Conservation (phyloP, 2,888 invertebrate species). For the Plutella xylostella region DNA sequence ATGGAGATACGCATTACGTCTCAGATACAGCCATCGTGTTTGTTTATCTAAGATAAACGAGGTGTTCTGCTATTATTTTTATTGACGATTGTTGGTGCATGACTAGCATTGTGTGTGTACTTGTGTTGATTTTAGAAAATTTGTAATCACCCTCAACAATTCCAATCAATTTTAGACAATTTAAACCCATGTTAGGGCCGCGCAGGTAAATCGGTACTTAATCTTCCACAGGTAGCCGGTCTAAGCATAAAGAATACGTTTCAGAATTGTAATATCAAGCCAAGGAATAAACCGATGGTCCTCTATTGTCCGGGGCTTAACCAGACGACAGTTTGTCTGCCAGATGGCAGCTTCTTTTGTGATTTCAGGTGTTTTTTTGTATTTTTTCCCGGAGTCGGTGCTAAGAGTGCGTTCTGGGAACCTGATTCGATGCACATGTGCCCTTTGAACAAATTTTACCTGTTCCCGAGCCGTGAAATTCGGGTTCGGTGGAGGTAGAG, state of each 20-base stretch:
- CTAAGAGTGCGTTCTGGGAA: conserved; percentile 41
- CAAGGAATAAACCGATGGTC: conserved; percentile 4
- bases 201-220: neutral
- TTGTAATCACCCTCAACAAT: no score
- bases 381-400: conserved; percentile 8
- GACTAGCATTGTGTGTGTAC: no score
- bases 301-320: conserved; percentile 31
- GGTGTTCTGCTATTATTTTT: no score
- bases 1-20: no score
- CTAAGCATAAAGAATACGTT: conserved; percentile 1
- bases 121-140: no score
- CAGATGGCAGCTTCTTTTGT: conserved; percentile 46
- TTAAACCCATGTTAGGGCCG: no score
- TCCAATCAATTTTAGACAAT: no score
- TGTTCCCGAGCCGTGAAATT: neutral
- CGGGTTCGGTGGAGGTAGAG: neutral
- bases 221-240: conserved; percentile 1
- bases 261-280: neutral
- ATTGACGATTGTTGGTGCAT: no score
- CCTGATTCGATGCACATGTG: conserved; percentile 42
- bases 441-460: conserved; percentile 9
- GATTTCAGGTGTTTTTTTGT: conserved; percentile 22
- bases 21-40: no score
- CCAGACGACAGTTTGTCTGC: conserved; percentile 53
- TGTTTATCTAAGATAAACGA: no score